Conservation (phyloP, 2,113 vertebrate species). For the Vicugna pacos region DNA sequence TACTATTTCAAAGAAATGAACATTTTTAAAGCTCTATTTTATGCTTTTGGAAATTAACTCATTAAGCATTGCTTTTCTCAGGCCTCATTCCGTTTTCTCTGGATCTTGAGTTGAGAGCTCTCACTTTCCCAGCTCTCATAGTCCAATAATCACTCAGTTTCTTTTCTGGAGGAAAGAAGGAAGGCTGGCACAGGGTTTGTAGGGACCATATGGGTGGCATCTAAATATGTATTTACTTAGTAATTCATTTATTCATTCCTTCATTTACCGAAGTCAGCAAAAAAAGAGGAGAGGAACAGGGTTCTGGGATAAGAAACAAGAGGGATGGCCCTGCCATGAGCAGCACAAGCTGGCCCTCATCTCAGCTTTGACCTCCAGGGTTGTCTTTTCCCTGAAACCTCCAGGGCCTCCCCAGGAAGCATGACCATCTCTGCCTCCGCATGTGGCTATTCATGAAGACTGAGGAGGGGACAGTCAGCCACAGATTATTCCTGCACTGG, state of each 20-base stretch:
- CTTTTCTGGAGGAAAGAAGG: not conserved
- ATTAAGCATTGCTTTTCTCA: not conserved
- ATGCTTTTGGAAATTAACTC: constrained; percentile 40
- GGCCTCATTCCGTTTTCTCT: not conserved
- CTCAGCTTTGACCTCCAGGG: not conserved
- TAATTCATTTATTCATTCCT: not conserved
- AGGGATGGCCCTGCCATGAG: not conserved
- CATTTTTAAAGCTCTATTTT: constrained; percentile 23
- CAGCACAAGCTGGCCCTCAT: not conserved
- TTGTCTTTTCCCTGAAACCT: not conserved
- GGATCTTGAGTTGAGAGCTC: not conserved
- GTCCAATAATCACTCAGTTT: not conserved
- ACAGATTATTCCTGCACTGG: too few relatives aligned
- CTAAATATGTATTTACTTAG: not conserved
- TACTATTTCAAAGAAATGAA: constrained; percentile 44
- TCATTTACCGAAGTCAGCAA: not conserved
- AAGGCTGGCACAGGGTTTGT: not conserved
- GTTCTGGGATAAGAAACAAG: not conserved
- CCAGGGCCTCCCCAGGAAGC: not conserved
- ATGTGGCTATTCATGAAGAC: accelerated
- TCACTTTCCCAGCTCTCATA: not conserved
- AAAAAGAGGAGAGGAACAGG: not conserved
- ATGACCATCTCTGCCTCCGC: not conserved
- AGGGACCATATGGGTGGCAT: not conserved
- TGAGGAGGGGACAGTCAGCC: not conserved